Evolutionary conservation across 2,797 vertebrate genomes (phyloP), one percentile per base, ranked within the genome.

Genomic region (Gambelia wislizenii): DNA sequence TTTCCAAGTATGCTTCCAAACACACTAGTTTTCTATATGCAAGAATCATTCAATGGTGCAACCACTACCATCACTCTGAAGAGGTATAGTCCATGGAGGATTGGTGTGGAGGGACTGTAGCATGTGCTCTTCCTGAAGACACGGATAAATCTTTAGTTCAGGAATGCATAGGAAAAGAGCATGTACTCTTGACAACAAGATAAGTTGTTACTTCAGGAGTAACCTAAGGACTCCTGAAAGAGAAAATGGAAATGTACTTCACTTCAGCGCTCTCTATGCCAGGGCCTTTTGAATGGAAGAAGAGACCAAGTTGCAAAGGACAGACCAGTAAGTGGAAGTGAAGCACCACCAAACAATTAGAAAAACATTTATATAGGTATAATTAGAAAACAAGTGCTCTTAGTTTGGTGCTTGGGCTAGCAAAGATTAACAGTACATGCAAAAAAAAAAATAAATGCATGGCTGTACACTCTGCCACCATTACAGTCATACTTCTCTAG

Each of bases 301-400:
- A 90, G 88, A 91, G 83, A 10, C 49, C 59, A 88, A 39, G 27
- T 74, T 47, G 44, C 25, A 59, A 44, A 86, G 42, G n/a, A 56
- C 12, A 86, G 27, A 20, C n/a, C 39, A 47, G 49, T 27, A 52
- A 2, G 4, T 54, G 13, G 39, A 75, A 54, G 5, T 52, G n/a
- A 49, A 72, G 54, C 84, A 36, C 16, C 83, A 80, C 74, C 79
- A 33, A 86, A 82, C 74, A 86, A 87, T 59, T 6, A 42, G 0
- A 20, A 80, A 75, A 81, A 83, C 81, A 54, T 64, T 25, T 27
- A 77, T 67, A 74, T 89, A 83, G 80, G 83, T 47, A 56, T 61
- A 76, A 54, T 56, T 81, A 93, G 91, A 90, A 67, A 52, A 44
- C 44, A 79, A 56, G 8, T n/a, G 49, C n/a, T 42, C 79, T 87